Percentiles rank a stretch among this genome's conserved stretches.
Conservation (phyloP, 2,113 vertebrate genomes). For the Corvus moneduloides region DNA sequence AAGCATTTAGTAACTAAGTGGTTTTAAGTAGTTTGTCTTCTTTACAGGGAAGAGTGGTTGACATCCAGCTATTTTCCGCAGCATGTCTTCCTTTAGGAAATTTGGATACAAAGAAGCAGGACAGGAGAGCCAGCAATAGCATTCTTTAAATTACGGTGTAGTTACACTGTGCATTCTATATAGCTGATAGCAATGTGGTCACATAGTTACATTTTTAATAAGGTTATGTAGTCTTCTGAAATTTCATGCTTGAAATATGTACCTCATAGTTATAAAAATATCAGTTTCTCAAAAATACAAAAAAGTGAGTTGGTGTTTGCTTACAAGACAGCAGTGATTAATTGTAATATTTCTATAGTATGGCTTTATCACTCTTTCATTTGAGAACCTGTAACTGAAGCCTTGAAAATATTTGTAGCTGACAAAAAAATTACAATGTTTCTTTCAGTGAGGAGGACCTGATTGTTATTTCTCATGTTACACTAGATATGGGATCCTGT, state of each 20-base stretch:
- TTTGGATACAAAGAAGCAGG: neutral
- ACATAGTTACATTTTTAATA: neutral
- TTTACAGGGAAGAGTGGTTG: neutral
- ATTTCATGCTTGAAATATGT: neutral
- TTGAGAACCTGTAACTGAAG: neutral
- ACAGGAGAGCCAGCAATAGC: neutral
- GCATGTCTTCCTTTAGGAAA: neutral
- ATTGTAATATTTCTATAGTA: neutral
- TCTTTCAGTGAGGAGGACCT: neutral
- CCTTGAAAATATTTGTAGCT: neutral
- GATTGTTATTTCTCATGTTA: neutral
- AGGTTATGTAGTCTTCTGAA: neutral
- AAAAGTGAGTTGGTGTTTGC: neutral
- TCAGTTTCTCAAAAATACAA: neutral
- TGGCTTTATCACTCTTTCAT: neutral
- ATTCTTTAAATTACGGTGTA: neutral
- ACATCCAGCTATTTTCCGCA: neutral
- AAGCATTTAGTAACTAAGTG: neutral
- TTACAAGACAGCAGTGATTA: neutral
- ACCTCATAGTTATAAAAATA: neutral
- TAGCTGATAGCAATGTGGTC: neutral
- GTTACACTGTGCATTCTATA: neutral
- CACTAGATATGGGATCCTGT: neutral
- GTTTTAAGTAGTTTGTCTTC: neutral
- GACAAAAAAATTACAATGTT: neutral